These are phyloP conservation scores for Girardinus metallicus DNA, from an alignment of 2,797 vertebrate species.

Conservation along the genomic window DNA sequence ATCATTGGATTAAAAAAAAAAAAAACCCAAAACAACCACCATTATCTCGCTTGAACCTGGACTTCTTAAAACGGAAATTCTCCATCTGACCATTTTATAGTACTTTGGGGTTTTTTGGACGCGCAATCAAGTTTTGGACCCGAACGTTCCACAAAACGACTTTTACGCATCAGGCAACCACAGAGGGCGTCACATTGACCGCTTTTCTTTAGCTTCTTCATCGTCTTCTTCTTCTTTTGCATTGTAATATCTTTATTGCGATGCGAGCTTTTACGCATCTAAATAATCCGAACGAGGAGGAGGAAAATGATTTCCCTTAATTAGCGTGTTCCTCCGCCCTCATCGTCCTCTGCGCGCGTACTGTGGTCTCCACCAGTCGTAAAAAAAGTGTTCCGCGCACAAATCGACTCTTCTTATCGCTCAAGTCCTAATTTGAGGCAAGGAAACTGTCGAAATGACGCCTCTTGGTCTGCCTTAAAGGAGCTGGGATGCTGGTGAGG, in stretches of 20 bases:
- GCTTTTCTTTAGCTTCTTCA: neutral
- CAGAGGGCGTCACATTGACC: slow-evolving; percentile 1
- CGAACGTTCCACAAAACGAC: slow-evolving; percentile 5
- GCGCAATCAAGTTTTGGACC: slow-evolving; percentile 44
- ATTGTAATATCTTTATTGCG: neutral
- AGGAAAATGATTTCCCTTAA: slow-evolving; percentile 25
- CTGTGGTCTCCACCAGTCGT: slow-evolving; percentile 24
- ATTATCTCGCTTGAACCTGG: neutral
- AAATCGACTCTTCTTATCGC: neutral
- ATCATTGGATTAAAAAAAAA: slow-evolving; percentile 28
- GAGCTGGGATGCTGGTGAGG: slow-evolving; percentile 28
- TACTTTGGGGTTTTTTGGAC: neutral
- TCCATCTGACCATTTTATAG: neutral
- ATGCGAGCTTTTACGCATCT: slow-evolving; percentile 22
- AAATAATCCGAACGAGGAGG: slow-evolving; percentile 14
- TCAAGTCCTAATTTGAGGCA: neutral
- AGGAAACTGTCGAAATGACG: slow-evolving; percentile 2
- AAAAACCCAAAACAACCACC: slow-evolving; percentile 9
- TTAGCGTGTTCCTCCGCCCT: slow-evolving; percentile 26
- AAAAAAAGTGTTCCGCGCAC: slow-evolving; percentile 20
- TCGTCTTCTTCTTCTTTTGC: too few relatives aligned
- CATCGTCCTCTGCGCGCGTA: slow-evolving; percentile 37
- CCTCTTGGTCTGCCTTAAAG: neutral
- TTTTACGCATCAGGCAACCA: slow-evolving; percentile 53
- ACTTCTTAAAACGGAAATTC: neutral